Percentiles rank a stretch among this genome's conserved stretches.
These are phyloP conservation scores for Tipula vernalis DNA, from an alignment of 2,888 invertebrate species.

Conservation along the genomic window DNA sequence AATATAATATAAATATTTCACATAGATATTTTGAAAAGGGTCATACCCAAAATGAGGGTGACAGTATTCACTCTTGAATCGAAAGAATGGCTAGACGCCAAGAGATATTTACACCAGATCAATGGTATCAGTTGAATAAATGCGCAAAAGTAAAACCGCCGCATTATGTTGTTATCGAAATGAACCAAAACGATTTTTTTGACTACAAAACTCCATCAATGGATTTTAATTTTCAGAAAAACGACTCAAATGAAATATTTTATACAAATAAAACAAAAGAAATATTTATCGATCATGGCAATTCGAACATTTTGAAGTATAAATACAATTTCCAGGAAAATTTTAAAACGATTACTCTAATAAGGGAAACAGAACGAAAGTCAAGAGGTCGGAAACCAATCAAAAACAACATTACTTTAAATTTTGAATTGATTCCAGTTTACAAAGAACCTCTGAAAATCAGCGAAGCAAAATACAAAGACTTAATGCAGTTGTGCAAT, in stretches of 20 bases:
- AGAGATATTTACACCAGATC: background rate
- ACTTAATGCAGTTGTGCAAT: background rate
- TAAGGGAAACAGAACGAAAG: background rate
- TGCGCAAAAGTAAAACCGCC: background rate
- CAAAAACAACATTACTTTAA: background rate
- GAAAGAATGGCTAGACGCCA: background rate
- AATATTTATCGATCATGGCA: background rate
- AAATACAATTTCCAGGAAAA: background rate
- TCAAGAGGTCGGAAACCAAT: background rate
- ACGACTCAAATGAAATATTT: background rate
- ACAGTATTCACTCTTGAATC: background rate
- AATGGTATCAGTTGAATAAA: background rate
- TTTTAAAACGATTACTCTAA: background rate
- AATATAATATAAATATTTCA: background rate
- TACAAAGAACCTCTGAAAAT: background rate
- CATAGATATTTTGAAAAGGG: no score
- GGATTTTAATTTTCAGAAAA: background rate
- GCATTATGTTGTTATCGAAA: background rate
- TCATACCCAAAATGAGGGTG: background rate
- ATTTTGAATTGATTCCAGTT: background rate
- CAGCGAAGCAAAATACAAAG: background rate
- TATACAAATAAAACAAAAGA: background rate
- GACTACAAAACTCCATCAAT: background rate
- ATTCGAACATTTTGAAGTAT: background rate
- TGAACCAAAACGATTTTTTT: background rate